Conservation (phyloP, 1,140 invertebrate genomes). For the Whitmania pigra region DNA sequence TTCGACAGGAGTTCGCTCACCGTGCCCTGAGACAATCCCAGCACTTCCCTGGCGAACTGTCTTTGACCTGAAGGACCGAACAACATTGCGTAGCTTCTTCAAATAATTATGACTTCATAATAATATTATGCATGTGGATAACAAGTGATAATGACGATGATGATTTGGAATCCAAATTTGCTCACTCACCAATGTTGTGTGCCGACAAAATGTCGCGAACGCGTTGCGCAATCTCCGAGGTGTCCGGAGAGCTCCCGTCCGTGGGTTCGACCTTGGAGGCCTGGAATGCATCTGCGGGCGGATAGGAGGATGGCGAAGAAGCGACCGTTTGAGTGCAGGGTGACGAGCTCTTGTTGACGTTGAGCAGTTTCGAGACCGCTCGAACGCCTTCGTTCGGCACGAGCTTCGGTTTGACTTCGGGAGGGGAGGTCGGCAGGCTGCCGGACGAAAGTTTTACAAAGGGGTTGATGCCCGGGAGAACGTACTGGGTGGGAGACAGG, state of each 20-base stretch:
- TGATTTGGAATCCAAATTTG: no score
- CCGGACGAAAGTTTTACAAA: background rate
- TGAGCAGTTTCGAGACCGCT: background rate
- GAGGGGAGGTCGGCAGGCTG: no score
- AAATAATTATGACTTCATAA: no score
- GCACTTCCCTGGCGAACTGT: slow-evolving; percentile 93
- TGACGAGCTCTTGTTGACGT: background rate
- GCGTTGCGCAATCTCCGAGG: slow-evolving; percentile 73
- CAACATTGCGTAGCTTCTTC: no score
- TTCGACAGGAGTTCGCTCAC: slow-evolving; percentile 88
- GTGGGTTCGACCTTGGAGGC: background rate
- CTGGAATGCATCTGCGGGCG: background rate
- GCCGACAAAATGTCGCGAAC: slow-evolving; percentile 81
- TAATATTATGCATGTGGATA: no score
- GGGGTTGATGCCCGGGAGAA: background rate
- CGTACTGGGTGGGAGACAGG: background rate
- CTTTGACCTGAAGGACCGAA: slow-evolving; percentile 59
- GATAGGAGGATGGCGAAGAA: background rate
- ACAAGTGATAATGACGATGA: no score
- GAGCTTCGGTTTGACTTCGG: no score
- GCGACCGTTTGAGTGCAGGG: background rate
- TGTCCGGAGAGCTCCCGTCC: slow-evolving; percentile 53
- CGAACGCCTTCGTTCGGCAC: no score
- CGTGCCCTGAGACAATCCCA: slow-evolving; percentile 89
- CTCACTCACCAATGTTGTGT: slow-evolving; percentile 66